Conservation (phyloP, 2,113 vertebrate genomes). For the Oryzias melastigma region DNA sequence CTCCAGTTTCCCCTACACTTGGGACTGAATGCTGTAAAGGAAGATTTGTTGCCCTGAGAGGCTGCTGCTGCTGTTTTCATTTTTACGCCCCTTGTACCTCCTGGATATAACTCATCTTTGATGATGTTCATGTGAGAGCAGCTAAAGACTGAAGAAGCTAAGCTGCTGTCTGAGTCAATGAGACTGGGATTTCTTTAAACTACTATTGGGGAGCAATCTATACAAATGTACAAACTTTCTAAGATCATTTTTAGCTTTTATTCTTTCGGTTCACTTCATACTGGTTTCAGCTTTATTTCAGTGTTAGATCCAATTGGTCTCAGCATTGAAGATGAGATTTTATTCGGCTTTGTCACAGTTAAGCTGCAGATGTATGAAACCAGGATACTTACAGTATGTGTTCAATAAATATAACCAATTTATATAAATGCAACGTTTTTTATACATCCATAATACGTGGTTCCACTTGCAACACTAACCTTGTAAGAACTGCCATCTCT, state of each 20-base stretch:
- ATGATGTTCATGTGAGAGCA: conserved; percentile 25
- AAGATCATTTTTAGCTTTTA: not conserved
- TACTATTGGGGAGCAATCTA: not conserved
- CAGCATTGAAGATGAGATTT: no score
- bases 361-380: no score
- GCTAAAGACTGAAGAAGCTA: conserved; percentile 24
- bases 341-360: no score
- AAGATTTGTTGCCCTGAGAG: conserved; percentile 15
- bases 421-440: no score
- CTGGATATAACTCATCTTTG: conserved; percentile 4
- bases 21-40: conserved; percentile 5
- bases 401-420: no score
- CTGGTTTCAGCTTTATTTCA: no score
- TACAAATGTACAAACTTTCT: not conserved
- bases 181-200: not conserved
- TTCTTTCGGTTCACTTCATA: no score
- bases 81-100: conserved; percentile 16
- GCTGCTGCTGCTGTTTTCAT: conserved; percentile 36
- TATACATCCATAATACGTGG: no score
- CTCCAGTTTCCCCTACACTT: conserved; percentile 28
- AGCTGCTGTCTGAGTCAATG: not conserved
- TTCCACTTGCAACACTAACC: no score
- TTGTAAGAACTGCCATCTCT: no score
- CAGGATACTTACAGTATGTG: no score
- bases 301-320: no score